Conservation (phyloP, 2,113 vertebrate genomes). For the Hymenochirus boettgeri region DNA sequence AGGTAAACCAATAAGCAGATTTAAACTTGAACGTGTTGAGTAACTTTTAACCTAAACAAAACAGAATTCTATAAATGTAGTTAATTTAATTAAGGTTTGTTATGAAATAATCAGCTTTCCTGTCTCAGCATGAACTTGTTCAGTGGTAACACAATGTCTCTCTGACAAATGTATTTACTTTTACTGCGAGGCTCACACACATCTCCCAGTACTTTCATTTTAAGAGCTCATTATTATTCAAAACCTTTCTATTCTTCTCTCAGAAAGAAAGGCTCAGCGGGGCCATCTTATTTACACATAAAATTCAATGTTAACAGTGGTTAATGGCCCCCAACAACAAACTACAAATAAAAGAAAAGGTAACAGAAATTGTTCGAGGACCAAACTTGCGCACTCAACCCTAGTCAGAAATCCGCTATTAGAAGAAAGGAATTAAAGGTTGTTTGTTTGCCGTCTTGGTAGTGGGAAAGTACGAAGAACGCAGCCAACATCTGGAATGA, state of each 20-base stretch:
- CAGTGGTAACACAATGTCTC: not conserved
- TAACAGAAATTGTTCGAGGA: constrained; percentile 32
- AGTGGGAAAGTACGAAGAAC: constrained; percentile 32
- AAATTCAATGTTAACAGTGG: constrained; percentile 40
- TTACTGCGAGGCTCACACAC: constrained; percentile 10
- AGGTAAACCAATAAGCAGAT: too few relatives aligned
- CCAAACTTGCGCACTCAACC: constrained; percentile 36
- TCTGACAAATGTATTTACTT: not conserved
- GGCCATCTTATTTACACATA: constrained; percentile 39
- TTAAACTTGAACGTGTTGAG: too few relatives aligned
- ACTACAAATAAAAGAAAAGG: constrained; percentile 17
- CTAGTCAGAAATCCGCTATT: constrained; percentile 22
- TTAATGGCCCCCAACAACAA: constrained; percentile 38
- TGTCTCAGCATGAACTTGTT: not conserved
- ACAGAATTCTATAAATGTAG: too few relatives aligned
- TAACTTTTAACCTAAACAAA: too few relatives aligned
- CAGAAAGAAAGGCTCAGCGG: constrained; percentile 31
- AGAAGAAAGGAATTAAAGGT: constrained; percentile 32
- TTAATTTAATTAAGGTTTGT: not conserved
- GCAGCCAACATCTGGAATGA: constrained; percentile 35
- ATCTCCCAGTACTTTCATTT: constrained; percentile 17
- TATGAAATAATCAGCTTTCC: not conserved
- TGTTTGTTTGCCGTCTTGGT: constrained; percentile 29
- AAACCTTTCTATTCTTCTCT: constrained; percentile 27
- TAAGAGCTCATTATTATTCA: constrained; percentile 14